Base-by-base conservation (phyloP, 1,140 invertebrate species). In the Calycopis cecrops region DNA sequence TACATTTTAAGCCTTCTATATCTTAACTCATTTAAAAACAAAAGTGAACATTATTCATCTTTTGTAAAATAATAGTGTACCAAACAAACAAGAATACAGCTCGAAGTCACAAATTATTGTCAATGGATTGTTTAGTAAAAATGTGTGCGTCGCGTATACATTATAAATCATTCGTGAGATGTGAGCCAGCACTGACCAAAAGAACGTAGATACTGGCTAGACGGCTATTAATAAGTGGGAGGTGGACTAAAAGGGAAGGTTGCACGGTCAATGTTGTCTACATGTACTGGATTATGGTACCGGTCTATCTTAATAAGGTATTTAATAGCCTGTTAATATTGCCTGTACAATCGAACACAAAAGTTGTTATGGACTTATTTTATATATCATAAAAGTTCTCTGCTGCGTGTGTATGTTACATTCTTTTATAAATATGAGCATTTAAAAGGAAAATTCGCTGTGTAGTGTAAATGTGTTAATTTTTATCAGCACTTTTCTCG, bases 231-330 rank as follows among this genome's bases (percentile, higher is more conserved):
- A 71, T 71, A 71, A 57, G 55, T 60, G 49, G 37, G 55, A 60
- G 57, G 59, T 63, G 58, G 56, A 63, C 67, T 69, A 71, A 71
- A 69, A 72, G 65, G 65, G 67, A 69, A 69, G 63, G 64, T 69
- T 67, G 65, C 56, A 54, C 55, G 63, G 59, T 69, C 67, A 67
- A 63, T 69, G 63, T 57, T 65, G 63, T 54, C 21, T 28, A 55
- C 50, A 57, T 59, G 54, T 53, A 73, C 54, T 65, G 63, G 63
- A 63, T 63, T 65, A 57, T 61, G 55, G 60, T 62, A 71, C 62
- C 62, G 62, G 65, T 74, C 64, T 62, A 49, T 49, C 57, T 57
- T 58, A 65, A 68, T 64, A 64, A 59, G 58, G 60, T 42, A 65
- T 55, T 59, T 57, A 54, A 53, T 47, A 14, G 52, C 6, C 52